phyloP scores from a whole-genome alignment of 2,888 invertebrate genomes.

The Scotopteryx bipunctaria region DNA sequence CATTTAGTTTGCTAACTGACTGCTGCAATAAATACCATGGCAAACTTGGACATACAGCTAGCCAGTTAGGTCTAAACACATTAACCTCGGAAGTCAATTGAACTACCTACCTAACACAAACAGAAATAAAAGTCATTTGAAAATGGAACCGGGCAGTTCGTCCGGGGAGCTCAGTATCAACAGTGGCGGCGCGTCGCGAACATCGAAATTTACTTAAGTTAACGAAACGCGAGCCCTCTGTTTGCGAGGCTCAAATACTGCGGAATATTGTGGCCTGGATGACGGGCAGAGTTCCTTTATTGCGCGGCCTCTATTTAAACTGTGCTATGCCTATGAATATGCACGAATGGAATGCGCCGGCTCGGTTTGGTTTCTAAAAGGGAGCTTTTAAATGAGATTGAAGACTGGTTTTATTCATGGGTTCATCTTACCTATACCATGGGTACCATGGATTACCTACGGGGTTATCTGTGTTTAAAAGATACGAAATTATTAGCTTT shows the following conservation, averaged over 20 bases:
- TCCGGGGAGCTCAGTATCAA: slow-evolving; percentile 56
- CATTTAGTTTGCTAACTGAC: background rate
- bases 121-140: slow-evolving; percentile 58
- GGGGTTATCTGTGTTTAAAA: no score
- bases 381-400: slow-evolving; percentile 29
- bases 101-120: slow-evolving; percentile 38
- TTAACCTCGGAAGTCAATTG: slow-evolving; percentile 31
- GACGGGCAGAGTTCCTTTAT: slow-evolving; percentile 54
- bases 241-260: slow-evolving; percentile 76
- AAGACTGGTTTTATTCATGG: slow-evolving; percentile 19
- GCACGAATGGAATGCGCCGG: slow-evolving; percentile 52
- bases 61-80: slow-evolving; percentile 17
- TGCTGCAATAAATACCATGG: background rate
- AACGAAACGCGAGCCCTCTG: slow-evolving; percentile 80
- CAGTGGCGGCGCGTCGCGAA: slow-evolving; percentile 67
- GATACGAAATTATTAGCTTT: no score
- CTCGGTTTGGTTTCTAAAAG: slow-evolving; percentile 51
- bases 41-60: background rate
- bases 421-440: background rate
- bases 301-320: slow-evolving; percentile 58
- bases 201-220: slow-evolving; percentile 83
- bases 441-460: no score
- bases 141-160: slow-evolving; percentile 53
- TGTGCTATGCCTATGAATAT: slow-evolving; percentile 71
- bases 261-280: slow-evolving; percentile 54